Base-by-base conservation (phyloP, 2,113 vertebrate genomes). In the Gymnarchus niloticus region DNA sequence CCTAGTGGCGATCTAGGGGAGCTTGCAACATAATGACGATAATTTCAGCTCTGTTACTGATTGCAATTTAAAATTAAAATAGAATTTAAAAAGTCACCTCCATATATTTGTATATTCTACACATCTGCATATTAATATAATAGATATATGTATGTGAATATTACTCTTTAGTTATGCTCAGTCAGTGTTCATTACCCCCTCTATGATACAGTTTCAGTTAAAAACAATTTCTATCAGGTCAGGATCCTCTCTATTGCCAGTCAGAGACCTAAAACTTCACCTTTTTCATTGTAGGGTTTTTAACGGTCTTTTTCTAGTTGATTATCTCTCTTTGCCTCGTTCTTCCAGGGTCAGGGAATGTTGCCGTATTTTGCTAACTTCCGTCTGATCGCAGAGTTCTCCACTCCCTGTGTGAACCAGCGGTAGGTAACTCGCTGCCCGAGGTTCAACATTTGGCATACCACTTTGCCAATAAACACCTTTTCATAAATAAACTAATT, bases 381-480 rank as follows among this genome's bases (percentile, higher is more conserved):
- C 92, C 98, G 98, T 87, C 95, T 99, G 90, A 95, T 99, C 83
- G 97, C 98, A 78, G 98, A 99, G 92, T 96, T 99, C 91, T 99
- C 98, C 88, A 99, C 97, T 87, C 98, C 98, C 28, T 99, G 98
- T 91, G 97, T 99, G 91, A 99, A 99, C 92, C 98, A 99, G 94
- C 95, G 98, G 98, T 99, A 96, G 87, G 97, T 96, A 85, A 73
- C 65, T 37, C 28, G 28, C 37, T 69, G 61, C 61, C 59, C 23
- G 12, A 33, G 28, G 25, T 69, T 37, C 25, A 69, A 69, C 61
- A 69, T 2, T 69, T 33, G 33, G 65, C 28, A 73, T 37, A 17
- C 51, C 7, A 52, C 51, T 52, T 1, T 52, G 14, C 14, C 33
- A 28, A 41, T 2, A 6, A 41, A 19, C 37, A 41, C 1, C 10